Evolutionary conservation across 2,888 invertebrate genomes (phyloP), one percentile per base, ranked within the genome.

Genomic region (Trimorus sp.): DNA sequence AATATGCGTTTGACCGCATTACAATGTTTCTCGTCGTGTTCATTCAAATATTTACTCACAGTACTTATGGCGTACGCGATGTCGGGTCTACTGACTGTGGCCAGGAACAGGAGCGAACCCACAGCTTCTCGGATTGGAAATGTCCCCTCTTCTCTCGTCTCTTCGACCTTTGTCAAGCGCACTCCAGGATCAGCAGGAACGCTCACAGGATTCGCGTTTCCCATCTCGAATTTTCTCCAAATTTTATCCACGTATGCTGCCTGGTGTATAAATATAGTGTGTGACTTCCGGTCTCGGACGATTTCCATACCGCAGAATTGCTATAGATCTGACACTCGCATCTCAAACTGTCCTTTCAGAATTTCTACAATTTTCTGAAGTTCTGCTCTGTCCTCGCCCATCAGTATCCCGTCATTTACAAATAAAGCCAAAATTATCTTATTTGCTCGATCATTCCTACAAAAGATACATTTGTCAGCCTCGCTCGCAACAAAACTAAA

Each of bases 271-370:
- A 81, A 84, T 0, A 85, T 51, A 0, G 75, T 45, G 9, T 51
- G 15, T 0, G 60, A 11, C 5, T 15, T 36, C 26, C 74, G 66
- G 69, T 81, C 54, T 16, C 81, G 49, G 3, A 70, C 60, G 9
- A 85, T 85, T 45, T 85, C 78, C 56, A 85, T 77, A 51, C 84
- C 84, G 16, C 83, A 79, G 58, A 85, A 86, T 49, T 54, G 42
- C 12, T 73, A 45, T 16, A 59, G 69, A 0, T 78, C 70, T 0
- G 40, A 62, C 11, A 69, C 9, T 40, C 70, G 82, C 0, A 84
- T 71, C 7, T 76, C 48, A 45, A 84, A 85, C 15, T 59, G 16
- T 2, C 14, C 63, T 9, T 60, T 54, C 7, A 85, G 51, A 7
- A 54, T 40, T 0, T 51, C 36, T 0, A 82, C 14, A 6, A 84